Evolutionary conservation across 2,797 vertebrate species (phyloP).

Genomic region (Channallabes apus): DNA sequence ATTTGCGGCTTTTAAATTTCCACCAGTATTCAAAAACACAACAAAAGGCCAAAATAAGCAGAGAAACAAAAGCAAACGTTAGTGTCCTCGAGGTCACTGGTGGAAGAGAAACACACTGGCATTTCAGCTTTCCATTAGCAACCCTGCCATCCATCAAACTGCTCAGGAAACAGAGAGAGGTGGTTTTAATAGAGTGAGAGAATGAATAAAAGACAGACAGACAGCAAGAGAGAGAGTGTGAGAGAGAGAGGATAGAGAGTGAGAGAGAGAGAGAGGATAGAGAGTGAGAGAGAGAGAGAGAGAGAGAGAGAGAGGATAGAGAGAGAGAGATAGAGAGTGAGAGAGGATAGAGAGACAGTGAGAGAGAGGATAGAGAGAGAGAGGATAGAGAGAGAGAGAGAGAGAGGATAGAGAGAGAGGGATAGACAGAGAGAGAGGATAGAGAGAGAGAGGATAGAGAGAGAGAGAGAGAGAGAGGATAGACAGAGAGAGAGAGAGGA

Average conservation of each 20-base stretch:
- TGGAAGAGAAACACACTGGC: background rate
- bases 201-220: background rate
- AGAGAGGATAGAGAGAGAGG: background rate
- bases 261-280: background rate
- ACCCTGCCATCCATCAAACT: background rate
- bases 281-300: too few relatives aligned
- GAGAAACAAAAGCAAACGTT: background rate
- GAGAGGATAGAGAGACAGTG: background rate
- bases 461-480: too few relatives aligned
- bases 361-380: background rate
- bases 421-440: too few relatives aligned
- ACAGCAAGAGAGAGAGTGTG: background rate
- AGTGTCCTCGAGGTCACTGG: background rate
- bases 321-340: too few relatives aligned
- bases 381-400: background rate
- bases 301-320: too few relatives aligned
- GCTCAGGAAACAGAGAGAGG: background rate
- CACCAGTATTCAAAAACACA: too few relatives aligned
- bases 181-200: background rate
- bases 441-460: too few relatives aligned
- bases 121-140: background rate
- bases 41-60: background rate
- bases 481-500: too few relatives aligned
- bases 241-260: too few relatives aligned
- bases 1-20: background rate